Evolutionary conservation across 1,140 invertebrate genomes (phyloP).

Genomic region (Scylla paramamosain): DNA sequence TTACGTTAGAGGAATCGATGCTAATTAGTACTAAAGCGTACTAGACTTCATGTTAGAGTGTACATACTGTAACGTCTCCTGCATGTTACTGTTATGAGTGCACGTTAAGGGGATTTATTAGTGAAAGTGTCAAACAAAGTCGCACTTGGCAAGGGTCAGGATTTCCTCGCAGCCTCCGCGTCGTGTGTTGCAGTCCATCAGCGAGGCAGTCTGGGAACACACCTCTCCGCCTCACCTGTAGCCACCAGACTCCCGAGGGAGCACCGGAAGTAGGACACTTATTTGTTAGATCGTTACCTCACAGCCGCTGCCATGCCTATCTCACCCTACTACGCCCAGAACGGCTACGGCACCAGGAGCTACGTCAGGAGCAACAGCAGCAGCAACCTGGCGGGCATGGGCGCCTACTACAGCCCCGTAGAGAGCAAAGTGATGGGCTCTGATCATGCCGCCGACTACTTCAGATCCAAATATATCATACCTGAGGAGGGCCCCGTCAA

Average conservation of each 20-base stretch:
- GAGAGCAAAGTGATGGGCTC: conserved; percentile 31
- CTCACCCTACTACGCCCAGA: conserved; percentile 47
- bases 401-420: conserved; percentile 38
- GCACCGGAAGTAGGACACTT: not conserved
- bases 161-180: no score
- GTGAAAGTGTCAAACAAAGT: no score
- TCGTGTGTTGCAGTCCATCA: not conserved
- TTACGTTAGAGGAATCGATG: not conserved
- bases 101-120: no score
- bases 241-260: not conserved
- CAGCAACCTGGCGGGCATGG: conserved; percentile 40
- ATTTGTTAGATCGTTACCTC: not conserved
- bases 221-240: not conserved
- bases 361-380: conserved; percentile 65
- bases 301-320: conserved; percentile 46
- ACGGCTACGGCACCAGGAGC: conserved; percentile 24
- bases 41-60: not conserved
- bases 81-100: no score
- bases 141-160: no score
- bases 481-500: conserved; percentile 66
- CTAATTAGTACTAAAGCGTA: not conserved
- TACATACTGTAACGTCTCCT: not conserved
- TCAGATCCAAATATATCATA: conserved; percentile 59
- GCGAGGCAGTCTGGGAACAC: not conserved
- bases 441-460: conserved; percentile 48